Evolutionary conservation across 2,113 vertebrate genomes (phyloP).

Genomic region (Chelonoidis abingdonii): DNA sequence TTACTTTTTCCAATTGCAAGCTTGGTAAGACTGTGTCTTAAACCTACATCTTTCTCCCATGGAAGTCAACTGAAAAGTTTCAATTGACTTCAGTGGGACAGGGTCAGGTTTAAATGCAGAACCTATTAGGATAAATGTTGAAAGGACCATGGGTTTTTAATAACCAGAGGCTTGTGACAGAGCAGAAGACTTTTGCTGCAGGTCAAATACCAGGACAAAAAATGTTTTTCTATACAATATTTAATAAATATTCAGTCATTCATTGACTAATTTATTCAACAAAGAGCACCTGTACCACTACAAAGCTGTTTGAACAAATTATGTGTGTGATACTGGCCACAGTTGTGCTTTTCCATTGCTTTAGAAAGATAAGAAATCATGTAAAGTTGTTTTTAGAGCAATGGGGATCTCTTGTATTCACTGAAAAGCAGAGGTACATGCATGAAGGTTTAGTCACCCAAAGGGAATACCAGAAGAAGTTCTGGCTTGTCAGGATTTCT

Average conservation of each 20-base stretch:
- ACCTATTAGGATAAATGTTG: background rate
- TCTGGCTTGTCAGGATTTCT: background rate
- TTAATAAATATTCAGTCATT: background rate
- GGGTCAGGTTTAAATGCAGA: background rate
- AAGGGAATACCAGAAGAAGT: background rate
- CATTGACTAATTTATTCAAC: background rate
- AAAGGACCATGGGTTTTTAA: background rate
- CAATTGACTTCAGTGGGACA: rapidly evolving
- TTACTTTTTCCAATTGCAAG: background rate
- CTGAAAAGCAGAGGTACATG: background rate
- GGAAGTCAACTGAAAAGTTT: background rate
- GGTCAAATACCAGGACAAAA: background rate
- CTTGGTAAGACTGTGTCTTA: rapidly evolving
- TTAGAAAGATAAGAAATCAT: background rate
- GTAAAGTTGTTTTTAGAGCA: background rate
- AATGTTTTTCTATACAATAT: background rate
- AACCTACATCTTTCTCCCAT: background rate
- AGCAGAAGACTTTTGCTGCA: background rate
- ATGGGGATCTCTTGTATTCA: background rate
- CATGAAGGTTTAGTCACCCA: background rate
- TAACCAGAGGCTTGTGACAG: background rate
- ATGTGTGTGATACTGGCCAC: background rate
- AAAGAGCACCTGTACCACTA: background rate
- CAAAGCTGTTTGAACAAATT: background rate
- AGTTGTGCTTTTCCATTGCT: background rate